Conservation (phyloP, 2,113 vertebrate species). For the Mirounga angustirostris region DNA sequence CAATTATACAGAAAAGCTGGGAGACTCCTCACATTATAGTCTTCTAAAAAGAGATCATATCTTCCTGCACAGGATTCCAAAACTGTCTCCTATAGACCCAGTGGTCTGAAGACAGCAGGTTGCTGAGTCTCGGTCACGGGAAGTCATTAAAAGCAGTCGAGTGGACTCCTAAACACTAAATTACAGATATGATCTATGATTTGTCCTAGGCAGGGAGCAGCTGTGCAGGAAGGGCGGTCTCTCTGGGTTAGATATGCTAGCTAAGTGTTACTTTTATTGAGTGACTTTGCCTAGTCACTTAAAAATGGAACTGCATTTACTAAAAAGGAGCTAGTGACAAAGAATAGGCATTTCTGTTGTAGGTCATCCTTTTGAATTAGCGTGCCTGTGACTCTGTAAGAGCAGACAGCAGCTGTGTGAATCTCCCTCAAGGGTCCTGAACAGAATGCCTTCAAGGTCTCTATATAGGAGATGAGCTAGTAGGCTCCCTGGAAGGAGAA, state of each 20-base stretch:
- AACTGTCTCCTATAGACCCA: background rate
- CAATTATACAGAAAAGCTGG: background rate
- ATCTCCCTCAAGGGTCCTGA: background rate
- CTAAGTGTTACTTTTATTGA: background rate
- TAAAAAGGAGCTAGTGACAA: background rate
- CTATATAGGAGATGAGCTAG: background rate
- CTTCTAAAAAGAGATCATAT: background rate
- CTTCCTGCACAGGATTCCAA: background rate
- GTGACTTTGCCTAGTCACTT: background rate
- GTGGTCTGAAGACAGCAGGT: background rate
- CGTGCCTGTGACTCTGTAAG: background rate
- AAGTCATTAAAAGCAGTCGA: background rate
- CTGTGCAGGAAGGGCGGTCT: background rate
- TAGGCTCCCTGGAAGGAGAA: background rate
- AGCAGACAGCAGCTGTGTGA: background rate
- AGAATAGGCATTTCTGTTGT: background rate
- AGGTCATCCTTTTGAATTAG: conserved; percentile 43
- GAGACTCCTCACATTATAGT: background rate
- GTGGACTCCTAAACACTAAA: background rate
- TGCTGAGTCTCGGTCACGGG: background rate
- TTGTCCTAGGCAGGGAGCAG: background rate
- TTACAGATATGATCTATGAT: background rate
- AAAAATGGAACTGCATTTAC: conserved; percentile 14
- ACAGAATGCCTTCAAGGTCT: background rate
- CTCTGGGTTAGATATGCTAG: background rate